These are phyloP conservation scores for Zoroaster sp. DNA, from an alignment of 53 echinoderm and acorn worm genomes.

Conservation along the genomic window DNA sequence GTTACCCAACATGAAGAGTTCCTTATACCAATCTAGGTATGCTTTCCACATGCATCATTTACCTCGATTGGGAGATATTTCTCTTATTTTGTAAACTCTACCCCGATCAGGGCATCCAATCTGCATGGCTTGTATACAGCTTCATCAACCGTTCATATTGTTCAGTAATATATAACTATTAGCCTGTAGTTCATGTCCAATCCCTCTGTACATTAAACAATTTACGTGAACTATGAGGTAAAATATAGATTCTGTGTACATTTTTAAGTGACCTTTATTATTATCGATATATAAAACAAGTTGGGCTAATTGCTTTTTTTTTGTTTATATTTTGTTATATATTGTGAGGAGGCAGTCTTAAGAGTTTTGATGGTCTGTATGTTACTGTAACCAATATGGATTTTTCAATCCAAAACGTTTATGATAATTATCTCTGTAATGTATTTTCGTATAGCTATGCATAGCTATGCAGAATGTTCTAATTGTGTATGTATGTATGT, in stretches of 20 bases:
- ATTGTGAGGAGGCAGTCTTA: background rate
- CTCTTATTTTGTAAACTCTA: constrained; percentile 15
- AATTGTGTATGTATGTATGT: constrained; percentile 35
- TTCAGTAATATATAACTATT: constrained; percentile 16
- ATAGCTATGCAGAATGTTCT: constrained; percentile 35
- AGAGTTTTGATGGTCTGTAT: constrained; percentile 46
- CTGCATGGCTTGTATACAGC: constrained; percentile 53
- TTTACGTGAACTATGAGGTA: constrained; percentile 45
- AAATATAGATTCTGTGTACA: constrained; percentile 46
- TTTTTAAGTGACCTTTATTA: constrained; percentile 62
- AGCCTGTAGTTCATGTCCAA: constrained; percentile 47
- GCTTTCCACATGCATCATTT: constrained; percentile 4
- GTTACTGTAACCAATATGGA: constrained; percentile 25
- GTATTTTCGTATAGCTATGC: constrained; percentile 40
- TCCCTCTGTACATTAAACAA: constrained; percentile 38
- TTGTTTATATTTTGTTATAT: constrained; percentile 40
- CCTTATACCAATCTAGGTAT: background rate
- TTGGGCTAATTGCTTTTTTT: constrained; percentile 49
- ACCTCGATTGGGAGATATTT: constrained; percentile 19
- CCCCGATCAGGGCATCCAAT: constrained; percentile 7
- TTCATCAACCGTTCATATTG: background rate
- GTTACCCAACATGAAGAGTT: background rate
- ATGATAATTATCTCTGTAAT: constrained; percentile 16
- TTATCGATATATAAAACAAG: constrained; percentile 26
- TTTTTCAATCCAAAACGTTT: constrained; percentile 2